phyloP scores from a whole-genome alignment of 2,113 vertebrate genomes.

The Grus americana region DNA sequence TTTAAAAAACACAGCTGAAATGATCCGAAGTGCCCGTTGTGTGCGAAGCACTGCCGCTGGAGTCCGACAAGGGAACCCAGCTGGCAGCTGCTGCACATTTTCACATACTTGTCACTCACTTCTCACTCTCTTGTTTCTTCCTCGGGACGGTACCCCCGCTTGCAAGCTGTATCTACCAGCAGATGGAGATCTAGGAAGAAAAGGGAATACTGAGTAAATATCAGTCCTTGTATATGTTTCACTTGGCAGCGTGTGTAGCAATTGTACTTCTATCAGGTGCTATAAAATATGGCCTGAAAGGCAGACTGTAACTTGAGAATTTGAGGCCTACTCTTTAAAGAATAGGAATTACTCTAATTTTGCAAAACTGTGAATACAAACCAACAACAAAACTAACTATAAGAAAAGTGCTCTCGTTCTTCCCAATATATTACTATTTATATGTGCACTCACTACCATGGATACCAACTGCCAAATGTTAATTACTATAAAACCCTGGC shows the following conservation, averaged over 20 bases:
- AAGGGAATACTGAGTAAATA: constrained; percentile 13
- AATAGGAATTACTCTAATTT: background rate
- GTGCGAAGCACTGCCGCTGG: background rate
- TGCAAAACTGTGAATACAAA: background rate
- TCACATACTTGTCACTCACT: constrained; percentile 38
- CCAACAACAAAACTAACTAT: background rate
- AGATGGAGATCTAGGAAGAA: constrained; percentile 76
- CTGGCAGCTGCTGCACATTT: constrained; percentile 63
- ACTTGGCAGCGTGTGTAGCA: background rate
- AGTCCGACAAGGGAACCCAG: constrained; percentile 7
- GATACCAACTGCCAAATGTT: background rate
- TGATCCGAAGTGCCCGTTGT: constrained; percentile 24
- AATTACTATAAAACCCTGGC: background rate
- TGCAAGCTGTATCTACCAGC: constrained; percentile 74
- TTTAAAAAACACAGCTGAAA: constrained; percentile 52
- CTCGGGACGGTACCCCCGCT: constrained; percentile 61
- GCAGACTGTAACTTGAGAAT: background rate
- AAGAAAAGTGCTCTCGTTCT: background rate
- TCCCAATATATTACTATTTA: background rate
- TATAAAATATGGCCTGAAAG: background rate
- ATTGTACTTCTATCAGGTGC: background rate
- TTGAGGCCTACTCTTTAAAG: background rate
- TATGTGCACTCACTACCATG: background rate
- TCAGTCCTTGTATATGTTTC: background rate
- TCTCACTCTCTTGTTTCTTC: constrained; percentile 67